phyloP scores from a whole-genome alignment of 2,888 invertebrate species.

The Cryptus armator region DNA sequence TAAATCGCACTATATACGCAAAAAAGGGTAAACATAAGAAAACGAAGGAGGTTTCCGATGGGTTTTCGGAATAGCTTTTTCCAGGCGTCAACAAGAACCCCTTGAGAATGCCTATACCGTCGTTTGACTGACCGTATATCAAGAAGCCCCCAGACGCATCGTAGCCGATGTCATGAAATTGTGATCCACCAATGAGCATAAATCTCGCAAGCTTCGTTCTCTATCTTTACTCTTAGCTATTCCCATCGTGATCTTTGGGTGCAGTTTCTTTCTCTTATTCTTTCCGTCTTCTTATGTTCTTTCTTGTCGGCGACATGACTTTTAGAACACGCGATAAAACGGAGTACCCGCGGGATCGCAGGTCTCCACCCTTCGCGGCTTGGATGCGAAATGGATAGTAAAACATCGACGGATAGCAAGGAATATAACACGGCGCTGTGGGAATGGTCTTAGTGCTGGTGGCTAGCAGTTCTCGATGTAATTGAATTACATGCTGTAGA shows the following conservation, averaged over 20 bases:
- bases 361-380: not conserved
- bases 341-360: not conserved
- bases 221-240: not conserved
- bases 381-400: slow-evolving; percentile 21
- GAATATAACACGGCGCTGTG: not conserved
- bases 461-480: not conserved
- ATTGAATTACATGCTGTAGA: not conserved
- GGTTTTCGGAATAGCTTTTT: no score
- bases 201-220: slow-evolving; percentile 65
- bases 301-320: not conserved
- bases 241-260: not conserved
- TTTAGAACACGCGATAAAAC: slow-evolving; percentile 34
- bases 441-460: not conserved
- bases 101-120: no score
- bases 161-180: slow-evolving; percentile 71
- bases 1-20: no score
- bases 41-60: no score
- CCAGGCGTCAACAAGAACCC: no score
- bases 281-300: not conserved
- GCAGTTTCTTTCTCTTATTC: no score
- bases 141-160: slow-evolving; percentile 48
- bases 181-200: slow-evolving; percentile 75
- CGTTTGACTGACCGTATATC: slow-evolving; percentile 3
- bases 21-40: no score
- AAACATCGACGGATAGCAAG: slow-evolving; percentile 22